Evolutionary conservation across 2,888 invertebrate species (phyloP).

Genomic region (Troides helena): DNA sequence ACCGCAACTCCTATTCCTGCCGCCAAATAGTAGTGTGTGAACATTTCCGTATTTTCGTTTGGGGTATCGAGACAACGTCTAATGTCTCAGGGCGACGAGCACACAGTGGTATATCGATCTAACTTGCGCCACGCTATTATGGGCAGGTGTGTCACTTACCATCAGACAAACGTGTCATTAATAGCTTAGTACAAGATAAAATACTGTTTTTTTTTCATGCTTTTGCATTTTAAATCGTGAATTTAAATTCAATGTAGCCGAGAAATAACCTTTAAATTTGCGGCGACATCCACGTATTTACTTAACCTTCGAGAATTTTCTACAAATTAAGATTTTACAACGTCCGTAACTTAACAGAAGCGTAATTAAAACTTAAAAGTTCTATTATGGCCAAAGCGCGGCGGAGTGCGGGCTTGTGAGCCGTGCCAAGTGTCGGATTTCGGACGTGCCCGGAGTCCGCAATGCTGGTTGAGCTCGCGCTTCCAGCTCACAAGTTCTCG

Average conservation of each 20-base stretch:
- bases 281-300: constrained; percentile 2
- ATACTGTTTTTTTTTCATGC: no score
- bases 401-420: constrained; percentile 54
- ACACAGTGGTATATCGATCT: no score
- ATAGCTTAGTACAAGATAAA: no score
- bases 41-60: no score
- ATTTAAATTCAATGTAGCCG: background rate
- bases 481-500: constrained; percentile 14
- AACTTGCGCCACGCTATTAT: no score
- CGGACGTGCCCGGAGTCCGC: constrained; percentile 66
- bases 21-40: no score
- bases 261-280: background rate
- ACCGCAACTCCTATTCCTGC: no score
- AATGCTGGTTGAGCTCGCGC: constrained; percentile 46
- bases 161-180: no score
- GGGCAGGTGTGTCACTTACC: no score
- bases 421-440: constrained; percentile 75
- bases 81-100: no score
- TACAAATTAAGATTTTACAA: constrained; percentile 31
- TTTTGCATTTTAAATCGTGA: background rate
- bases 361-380: constrained; percentile 77
- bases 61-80: no score
- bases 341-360: constrained; percentile 50
- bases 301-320: constrained; percentile 22
- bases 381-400: constrained; percentile 59